Evolutionary conservation across 2,888 invertebrate genomes (phyloP).

Genomic region (Mycalesis mineus): DNA sequence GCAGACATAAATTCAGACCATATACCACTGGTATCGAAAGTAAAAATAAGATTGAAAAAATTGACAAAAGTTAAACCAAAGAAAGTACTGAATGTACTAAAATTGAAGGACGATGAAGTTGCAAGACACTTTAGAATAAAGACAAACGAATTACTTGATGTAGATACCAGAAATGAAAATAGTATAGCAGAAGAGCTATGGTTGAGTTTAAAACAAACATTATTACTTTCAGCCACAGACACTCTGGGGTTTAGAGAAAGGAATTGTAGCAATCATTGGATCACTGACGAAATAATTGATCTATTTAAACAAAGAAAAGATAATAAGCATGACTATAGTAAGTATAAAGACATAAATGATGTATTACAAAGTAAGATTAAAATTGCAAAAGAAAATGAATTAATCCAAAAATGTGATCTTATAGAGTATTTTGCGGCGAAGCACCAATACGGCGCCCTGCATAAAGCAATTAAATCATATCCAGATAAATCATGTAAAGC

Average conservation of each 20-base stretch:
- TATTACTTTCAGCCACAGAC: too few species aligned
- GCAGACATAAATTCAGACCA: background rate
- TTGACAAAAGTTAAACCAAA: too few species aligned
- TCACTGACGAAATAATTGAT: too few species aligned
- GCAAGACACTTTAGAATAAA: background rate
- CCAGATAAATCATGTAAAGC: background rate
- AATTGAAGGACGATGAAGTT: background rate
- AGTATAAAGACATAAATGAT: too few species aligned
- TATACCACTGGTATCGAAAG: background rate
- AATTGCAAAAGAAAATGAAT: background rate
- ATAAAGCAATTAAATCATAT: background rate
- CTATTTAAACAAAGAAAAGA: too few species aligned
- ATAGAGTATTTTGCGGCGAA: background rate
- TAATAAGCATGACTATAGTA: too few species aligned
- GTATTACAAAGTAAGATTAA: background rate
- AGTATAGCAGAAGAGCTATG: too few species aligned
- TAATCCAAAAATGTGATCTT: background rate
- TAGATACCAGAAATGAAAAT: too few species aligned
- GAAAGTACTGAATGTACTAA: background rate
- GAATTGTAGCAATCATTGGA: too few species aligned
- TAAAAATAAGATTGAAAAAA: background rate
- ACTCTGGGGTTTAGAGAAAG: too few species aligned
- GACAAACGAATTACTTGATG: too few species aligned
- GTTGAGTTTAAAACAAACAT: too few species aligned
- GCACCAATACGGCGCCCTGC: background rate